These are phyloP conservation scores for Eutrigla gurnardus DNA, from an alignment of 2,797 vertebrate genomes.

Conservation along the genomic window DNA sequence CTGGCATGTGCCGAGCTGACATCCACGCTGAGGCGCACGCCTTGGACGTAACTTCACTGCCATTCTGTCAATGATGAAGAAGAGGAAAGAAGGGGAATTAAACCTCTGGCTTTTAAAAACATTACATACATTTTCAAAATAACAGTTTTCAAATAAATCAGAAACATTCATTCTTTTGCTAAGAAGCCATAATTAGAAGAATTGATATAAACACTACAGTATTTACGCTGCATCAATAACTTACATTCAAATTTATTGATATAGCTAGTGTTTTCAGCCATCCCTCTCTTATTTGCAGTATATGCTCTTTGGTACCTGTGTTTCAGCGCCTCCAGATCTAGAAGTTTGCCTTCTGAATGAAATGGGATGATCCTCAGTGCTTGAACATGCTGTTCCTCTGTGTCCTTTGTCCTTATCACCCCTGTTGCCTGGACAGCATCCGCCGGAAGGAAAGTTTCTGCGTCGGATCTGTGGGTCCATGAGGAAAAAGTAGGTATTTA, in stretches of 20 bases:
- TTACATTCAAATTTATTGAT: background rate
- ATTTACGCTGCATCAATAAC: background rate
- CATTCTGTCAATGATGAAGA: slow-evolving; percentile 41
- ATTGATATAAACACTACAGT: background rate
- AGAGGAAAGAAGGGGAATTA: background rate
- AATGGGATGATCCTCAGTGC: slow-evolving; percentile 65
- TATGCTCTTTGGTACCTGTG: slow-evolving; percentile 65
- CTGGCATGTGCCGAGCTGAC: slow-evolving; percentile 87
- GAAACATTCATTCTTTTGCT: background rate
- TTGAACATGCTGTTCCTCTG: slow-evolving; percentile 38
- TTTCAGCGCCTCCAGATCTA: slow-evolving; percentile 51
- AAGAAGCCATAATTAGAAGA: background rate
- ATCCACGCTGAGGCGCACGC: slow-evolving; percentile 77
- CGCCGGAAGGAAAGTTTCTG: slow-evolving; percentile 34
- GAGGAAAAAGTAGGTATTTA: slow-evolving; percentile 11
- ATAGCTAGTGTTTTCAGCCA: background rate
- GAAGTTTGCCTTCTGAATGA: slow-evolving; percentile 52
- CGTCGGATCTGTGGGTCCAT: slow-evolving; percentile 61
- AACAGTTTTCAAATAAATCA: background rate
- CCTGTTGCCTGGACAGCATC: slow-evolving; percentile 37
- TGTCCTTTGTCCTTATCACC: slow-evolving; percentile 42
- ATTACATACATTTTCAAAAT: background rate
- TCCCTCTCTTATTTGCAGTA: too few relatives aligned
- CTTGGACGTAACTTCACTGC: slow-evolving; percentile 52
- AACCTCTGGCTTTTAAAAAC: background rate